Evolutionary conservation across 2,888 invertebrate species (phyloP).

Genomic region (Globia sparganii): DNA sequence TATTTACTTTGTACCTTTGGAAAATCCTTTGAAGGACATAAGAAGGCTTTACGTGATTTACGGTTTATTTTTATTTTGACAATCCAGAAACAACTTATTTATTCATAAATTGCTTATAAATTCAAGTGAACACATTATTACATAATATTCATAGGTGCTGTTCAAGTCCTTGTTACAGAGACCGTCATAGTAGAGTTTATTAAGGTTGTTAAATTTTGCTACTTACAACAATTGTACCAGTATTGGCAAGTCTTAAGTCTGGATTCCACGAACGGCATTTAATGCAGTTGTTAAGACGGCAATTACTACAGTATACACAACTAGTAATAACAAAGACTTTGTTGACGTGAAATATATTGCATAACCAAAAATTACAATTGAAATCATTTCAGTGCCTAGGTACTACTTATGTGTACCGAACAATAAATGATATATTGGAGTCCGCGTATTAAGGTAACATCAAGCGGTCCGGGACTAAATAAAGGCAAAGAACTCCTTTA

Average conservation of each 20-base stretch:
- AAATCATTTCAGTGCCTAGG: background rate
- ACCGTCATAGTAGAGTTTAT: slow-evolving; percentile 36
- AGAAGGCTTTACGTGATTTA: slow-evolving; percentile 36
- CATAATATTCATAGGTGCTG: background rate
- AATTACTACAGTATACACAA: slow-evolving; percentile 38
- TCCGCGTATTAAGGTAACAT: slow-evolving; percentile 19
- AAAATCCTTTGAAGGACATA: slow-evolving; percentile 27
- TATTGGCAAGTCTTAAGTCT: slow-evolving; percentile 39
- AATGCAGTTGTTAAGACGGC: slow-evolving; percentile 40
- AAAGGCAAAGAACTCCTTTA: slow-evolving; percentile 65
- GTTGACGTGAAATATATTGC: slow-evolving; percentile 29
- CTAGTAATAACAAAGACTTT: slow-evolving; percentile 30
- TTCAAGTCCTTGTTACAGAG: background rate
- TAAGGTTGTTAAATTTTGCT: slow-evolving; percentile 38
- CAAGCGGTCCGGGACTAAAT: slow-evolving; percentile 38
- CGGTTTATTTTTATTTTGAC: too few species aligned
- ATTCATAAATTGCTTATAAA: slow-evolving; percentile 10
- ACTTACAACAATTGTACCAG: slow-evolving; percentile 37
- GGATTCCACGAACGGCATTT: slow-evolving; percentile 29
- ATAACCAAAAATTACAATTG: slow-evolving; percentile 16
- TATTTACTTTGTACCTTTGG: slow-evolving; percentile 19
- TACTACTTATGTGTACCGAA: background rate
- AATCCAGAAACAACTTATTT: background rate
- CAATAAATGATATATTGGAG: slow-evolving; percentile 29
- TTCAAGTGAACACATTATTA: slow-evolving; percentile 3